Evolutionary conservation across 2,888 invertebrate genomes (phyloP).

Genomic region (Bedellia somnulentella): DNA sequence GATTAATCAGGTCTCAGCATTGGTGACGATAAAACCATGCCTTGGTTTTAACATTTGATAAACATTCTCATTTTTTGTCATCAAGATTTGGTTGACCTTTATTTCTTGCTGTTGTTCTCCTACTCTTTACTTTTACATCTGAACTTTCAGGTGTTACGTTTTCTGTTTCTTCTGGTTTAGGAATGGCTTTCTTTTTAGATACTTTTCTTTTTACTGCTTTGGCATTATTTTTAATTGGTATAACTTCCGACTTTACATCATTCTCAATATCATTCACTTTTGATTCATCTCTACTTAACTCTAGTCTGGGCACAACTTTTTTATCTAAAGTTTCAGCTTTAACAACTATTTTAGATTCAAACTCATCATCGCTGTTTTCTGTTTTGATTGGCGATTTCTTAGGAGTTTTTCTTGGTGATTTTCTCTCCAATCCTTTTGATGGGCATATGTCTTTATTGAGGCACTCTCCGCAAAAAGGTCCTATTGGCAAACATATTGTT

Average conservation of each 20-base stretch:
- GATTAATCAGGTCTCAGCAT: too few species aligned
- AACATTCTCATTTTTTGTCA: too few species aligned
- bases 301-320: too few species aligned
- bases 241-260: slow-evolving; percentile 9
- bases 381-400: too few species aligned
- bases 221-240: neutral
- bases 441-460: slow-evolving; percentile 85
- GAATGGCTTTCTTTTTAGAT: neutral
- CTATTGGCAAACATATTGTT: slow-evolving; percentile 81
- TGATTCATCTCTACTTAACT: slow-evolving; percentile 12
- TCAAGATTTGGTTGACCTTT: too few species aligned
- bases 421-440: slow-evolving; percentile 41
- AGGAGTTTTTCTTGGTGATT: slow-evolving; percentile 36
- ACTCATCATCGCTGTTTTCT: slow-evolving; percentile 11
- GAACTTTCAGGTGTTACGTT: neutral
- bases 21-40: too few species aligned
- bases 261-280: slow-evolving; percentile 5
- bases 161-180: neutral
- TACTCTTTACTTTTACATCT: neutral
- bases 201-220: neutral
- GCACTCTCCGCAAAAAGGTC: slow-evolving; percentile 82
- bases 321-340: too few species aligned
- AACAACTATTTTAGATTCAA: slow-evolving; percentile 18
- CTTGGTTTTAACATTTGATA: too few species aligned
- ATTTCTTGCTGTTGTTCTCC: too few species aligned